Evolutionary conservation across 2,888 invertebrate genomes (phyloP), one percentile per base, ranked within the genome.

Genomic region (Bellardia pandia): DNA sequence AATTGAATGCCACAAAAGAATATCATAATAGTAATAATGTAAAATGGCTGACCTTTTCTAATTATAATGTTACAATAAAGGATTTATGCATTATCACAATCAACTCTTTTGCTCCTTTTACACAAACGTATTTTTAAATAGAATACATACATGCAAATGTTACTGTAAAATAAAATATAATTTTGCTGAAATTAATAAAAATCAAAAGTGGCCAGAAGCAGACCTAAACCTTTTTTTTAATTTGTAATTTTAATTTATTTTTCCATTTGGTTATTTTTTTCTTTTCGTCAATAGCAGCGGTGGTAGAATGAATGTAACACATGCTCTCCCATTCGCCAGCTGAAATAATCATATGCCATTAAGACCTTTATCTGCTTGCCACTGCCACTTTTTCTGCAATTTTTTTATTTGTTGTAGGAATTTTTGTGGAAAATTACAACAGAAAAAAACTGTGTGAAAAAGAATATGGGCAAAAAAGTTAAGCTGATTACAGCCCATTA

Each of bases 401-500:
- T 71, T 51, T 51, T 23, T 23, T 23, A 23, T 23, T 23, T 23
- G 23, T 23, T 23, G 23, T 23, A 23, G 23, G 23, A 23, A 56
- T 58, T 56, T 76, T 76, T 80, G 60, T 56, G 80, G 16, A 62
- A 80, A 83, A 83, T 84, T 64, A 72, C 64, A 80, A 76, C 45
- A 66, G 30, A 30, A 71, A 74, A 51, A n/a, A 66, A 4, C n/a
- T 14, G 14, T 53, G n/a, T n/a, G n/a, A 58, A 84, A 64, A 37
- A 37, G 53, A 48, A 78, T 40, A 78, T 84, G 69, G 42, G 75
- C 53, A 64, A 87, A 81, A 71, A 87, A 81, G 84, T 81, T 87
- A 87, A 87, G 87, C 87, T 85, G 87, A 87, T 87, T 87, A 87
- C 74, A 58, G 69, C 87, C 87, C 87, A 87, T 87, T 87, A 86